These are phyloP conservation scores for Gila robusta DNA, from an alignment of 2,797 vertebrate species.

Conservation along the genomic window DNA sequence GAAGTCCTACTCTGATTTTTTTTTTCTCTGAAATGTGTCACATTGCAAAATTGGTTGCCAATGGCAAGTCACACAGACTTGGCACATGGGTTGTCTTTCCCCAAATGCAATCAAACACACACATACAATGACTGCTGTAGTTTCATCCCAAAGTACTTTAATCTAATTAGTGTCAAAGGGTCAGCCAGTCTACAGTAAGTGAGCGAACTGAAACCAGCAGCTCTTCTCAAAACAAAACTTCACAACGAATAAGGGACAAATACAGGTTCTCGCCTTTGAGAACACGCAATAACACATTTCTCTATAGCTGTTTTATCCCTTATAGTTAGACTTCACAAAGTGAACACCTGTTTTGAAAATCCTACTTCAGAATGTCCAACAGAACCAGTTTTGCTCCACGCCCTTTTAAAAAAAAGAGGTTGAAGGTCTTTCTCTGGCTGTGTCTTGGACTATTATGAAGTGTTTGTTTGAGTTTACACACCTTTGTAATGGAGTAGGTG, in stretches of 20 bases:
- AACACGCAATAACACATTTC: conserved; percentile 24
- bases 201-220: not conserved
- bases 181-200: not conserved
- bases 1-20: not conserved
- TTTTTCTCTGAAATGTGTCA: not conserved
- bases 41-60: not conserved
- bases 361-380: conserved; percentile 22
- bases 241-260: not conserved
- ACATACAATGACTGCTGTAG: not conserved
- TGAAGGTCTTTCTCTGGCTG: conserved; percentile 20
- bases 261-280: conserved; percentile 7
- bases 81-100: not conserved
- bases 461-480: conserved; percentile 33
- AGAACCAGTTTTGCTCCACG: conserved; percentile 56
- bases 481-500: conserved; percentile 38
- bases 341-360: conserved; percentile 25
- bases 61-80: not conserved
- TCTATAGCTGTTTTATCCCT: conserved; percentile 7
- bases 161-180: conserved; percentile 19
- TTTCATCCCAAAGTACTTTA: conserved; percentile 10
- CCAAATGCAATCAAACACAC: not conserved
- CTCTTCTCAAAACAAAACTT: not conserved
- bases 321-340: not conserved
- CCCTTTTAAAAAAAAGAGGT: conserved; percentile 46
- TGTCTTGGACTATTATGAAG: conserved; percentile 14